These are phyloP conservation scores for Acyrthosiphon pisum DNA, from an alignment of 1,140 invertebrate genomes.

Conservation along the genomic window DNA sequence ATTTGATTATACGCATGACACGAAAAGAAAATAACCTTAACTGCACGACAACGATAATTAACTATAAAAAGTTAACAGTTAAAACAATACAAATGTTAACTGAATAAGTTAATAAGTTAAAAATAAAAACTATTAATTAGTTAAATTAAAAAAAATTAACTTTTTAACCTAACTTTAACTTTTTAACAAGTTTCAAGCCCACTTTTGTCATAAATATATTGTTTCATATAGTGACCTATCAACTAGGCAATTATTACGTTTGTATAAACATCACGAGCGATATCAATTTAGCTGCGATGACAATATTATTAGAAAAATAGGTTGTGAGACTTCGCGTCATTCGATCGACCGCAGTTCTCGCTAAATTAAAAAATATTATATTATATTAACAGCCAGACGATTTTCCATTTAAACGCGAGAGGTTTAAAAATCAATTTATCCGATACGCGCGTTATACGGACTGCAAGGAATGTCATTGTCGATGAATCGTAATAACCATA, in stretches of 20 bases:
- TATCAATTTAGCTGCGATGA: background rate
- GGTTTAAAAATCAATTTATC: background rate
- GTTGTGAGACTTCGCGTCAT: background rate
- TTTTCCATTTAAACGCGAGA: background rate
- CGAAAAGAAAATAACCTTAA: too few species aligned
- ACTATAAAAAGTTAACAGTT: too few species aligned
- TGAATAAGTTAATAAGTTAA: too few species aligned
- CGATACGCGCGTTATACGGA: background rate
- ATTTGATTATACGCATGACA: too few species aligned
- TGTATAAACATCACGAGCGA: background rate
- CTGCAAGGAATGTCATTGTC: background rate
- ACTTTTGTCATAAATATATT: too few species aligned
- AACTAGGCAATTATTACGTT: background rate
- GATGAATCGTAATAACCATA: background rate
- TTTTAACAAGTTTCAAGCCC: too few species aligned
- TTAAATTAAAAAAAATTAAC: too few species aligned
- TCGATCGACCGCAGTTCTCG: background rate
- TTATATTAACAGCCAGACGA: background rate
- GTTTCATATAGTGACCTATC: too few species aligned
- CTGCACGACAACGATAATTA: too few species aligned
- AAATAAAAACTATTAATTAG: too few species aligned
- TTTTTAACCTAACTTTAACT: too few species aligned
- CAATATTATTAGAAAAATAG: background rate
- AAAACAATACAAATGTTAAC: too few species aligned
- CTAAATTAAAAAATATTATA: background rate